These are phyloP conservation scores for Desoria tigrina DNA, from an alignment of 2,888 invertebrate species.

Conservation along the genomic window DNA sequence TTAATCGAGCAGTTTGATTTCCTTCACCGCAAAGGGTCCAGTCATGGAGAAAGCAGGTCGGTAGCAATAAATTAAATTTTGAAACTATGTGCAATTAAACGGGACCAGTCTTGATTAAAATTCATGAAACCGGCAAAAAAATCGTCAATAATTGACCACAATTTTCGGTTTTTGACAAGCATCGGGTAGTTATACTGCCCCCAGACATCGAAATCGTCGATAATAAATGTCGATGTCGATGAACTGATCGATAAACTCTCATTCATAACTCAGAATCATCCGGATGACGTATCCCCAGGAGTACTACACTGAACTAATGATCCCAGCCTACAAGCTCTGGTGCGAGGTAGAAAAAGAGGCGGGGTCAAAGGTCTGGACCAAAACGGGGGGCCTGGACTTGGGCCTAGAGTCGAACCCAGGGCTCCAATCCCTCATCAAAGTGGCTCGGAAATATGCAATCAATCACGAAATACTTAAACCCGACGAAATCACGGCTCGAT, in stretches of 20 bases:
- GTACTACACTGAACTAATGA: slow-evolving; percentile 46
- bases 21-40: slow-evolving; percentile 48
- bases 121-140: too few relatives aligned
- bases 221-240: too few relatives aligned
- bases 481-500: slow-evolving; percentile 22
- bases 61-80: too few relatives aligned
- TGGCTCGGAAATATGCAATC: slow-evolving; percentile 37
- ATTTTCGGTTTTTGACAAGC: too few relatives aligned
- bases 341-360: slow-evolving; percentile 38
- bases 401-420: slow-evolving; percentile 24
- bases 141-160: too few relatives aligned
- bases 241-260: too few relatives aligned
- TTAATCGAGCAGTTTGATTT: slow-evolving; percentile 51
- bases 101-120: background rate
- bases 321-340: slow-evolving; percentile 44
- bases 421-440: slow-evolving; percentile 27
- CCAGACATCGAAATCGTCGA: too few relatives aligned
- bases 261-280: slow-evolving; percentile 47
- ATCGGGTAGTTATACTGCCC: too few relatives aligned
- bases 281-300: slow-evolving; percentile 47
- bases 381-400: slow-evolving; percentile 50
- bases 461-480: slow-evolving; percentile 27
- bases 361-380: slow-evolving; percentile 33
- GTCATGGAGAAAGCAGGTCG: slow-evolving; percentile 51
- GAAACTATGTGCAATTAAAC: too few relatives aligned